Evolutionary conservation across 2,797 vertebrate species (phyloP).

Genomic region (Martes flavigula): DNA sequence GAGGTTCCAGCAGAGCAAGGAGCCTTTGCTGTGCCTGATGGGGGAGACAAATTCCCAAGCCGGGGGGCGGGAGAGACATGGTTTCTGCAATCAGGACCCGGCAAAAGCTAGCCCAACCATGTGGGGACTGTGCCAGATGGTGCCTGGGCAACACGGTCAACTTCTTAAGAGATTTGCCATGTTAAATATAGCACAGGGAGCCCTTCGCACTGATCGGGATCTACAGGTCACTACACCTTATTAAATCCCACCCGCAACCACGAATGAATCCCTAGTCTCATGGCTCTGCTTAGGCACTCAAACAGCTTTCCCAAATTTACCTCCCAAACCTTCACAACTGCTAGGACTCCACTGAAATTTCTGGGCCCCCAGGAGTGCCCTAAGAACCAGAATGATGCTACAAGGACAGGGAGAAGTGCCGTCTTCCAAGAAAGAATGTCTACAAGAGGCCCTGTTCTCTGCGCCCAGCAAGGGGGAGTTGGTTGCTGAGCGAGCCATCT

Average conservation of each 20-base stretch:
- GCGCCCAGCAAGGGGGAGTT: not conserved
- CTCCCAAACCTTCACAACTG: not conserved
- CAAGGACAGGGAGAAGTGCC: not conserved
- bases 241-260: not conserved
- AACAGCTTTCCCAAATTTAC: not conserved
- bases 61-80: not conserved
- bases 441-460: not conserved
- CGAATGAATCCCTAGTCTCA: not conserved
- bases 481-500: not conserved
- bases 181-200: constrained; percentile 45
- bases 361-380: not conserved
- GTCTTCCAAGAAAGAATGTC: not conserved
- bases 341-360: not conserved
- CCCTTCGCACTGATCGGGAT: not conserved
- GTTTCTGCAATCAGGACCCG: not conserved
- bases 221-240: not conserved
- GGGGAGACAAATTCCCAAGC: not conserved
- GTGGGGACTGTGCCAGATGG: not conserved
- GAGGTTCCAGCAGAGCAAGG: not conserved
- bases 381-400: not conserved
- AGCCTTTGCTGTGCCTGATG: not conserved
- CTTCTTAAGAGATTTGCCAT: constrained; percentile 36
- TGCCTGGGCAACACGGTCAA: not conserved
- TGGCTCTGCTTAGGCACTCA: not conserved
- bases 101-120: not conserved